phyloP scores from a whole-genome alignment of 2,797 vertebrate genomes.

The Ctenochaetus hawaiiensis region DNA sequence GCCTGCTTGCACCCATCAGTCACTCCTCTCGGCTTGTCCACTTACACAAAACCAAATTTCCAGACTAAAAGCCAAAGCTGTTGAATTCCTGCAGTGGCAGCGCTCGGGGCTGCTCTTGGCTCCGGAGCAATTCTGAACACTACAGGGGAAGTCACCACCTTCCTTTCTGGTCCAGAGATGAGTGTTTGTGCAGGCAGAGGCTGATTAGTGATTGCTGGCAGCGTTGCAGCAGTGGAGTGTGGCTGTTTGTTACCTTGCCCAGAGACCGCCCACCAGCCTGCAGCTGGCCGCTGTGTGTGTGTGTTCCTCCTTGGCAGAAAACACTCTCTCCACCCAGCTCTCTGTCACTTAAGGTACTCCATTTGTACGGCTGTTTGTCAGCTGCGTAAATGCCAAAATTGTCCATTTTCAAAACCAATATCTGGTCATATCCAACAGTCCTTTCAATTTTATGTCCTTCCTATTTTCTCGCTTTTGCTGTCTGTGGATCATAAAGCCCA shows the following conservation, averaged over 20 bases:
- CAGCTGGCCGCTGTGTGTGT: slow-evolving; percentile 17
- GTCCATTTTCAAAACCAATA: not conserved
- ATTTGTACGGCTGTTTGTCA: slow-evolving; percentile 18
- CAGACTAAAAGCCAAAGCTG: slow-evolving; percentile 19
- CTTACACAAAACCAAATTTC: slow-evolving; percentile 18
- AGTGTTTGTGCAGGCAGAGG: slow-evolving; percentile 40
- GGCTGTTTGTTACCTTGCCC: slow-evolving; percentile 47
- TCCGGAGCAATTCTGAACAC: slow-evolving; percentile 32
- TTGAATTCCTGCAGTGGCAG: slow-evolving; percentile 21
- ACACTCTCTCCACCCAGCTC: not conserved
- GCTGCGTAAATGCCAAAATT: not conserved
- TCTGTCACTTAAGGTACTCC: slow-evolving; percentile 9
- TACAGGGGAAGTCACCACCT: slow-evolving; percentile 15
- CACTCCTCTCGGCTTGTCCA: slow-evolving; percentile 16
- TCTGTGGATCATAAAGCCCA: not conserved
- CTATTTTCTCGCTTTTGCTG: not conserved
- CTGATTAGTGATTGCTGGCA: slow-evolving; percentile 54
- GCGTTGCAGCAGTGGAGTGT: slow-evolving; percentile 19
- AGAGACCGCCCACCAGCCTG: slow-evolving; percentile 39
- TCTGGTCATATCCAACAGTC: not conserved
- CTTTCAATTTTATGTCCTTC: not conserved
- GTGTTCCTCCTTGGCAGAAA: slow-evolving; percentile 10
- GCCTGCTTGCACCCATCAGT: slow-evolving; percentile 24
- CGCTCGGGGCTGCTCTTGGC: not conserved
- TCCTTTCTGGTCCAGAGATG: slow-evolving; percentile 15